Percentiles rank a stretch among this genome's conserved stretches.
phyloP scores from a whole-genome alignment of 2,113 vertebrate genomes.

The Mormyrus iriodes region DNA sequence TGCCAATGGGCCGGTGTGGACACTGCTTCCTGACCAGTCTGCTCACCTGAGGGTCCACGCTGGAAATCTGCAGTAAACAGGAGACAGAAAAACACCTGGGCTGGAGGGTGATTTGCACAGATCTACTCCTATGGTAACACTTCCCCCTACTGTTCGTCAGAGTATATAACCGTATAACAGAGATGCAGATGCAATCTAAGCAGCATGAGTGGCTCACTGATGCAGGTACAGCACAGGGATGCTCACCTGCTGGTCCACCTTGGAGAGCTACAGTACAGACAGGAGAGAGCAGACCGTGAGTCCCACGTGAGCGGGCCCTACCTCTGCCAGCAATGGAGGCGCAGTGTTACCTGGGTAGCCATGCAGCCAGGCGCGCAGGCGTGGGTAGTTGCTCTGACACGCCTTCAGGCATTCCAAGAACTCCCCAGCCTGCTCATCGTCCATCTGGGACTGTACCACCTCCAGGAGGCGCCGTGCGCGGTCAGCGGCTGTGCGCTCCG shows the following conservation, averaged over 20 bases:
- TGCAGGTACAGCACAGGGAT: not conserved
- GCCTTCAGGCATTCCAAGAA: constrained; percentile 45
- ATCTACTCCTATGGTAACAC: not conserved
- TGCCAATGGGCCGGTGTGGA: not conserved
- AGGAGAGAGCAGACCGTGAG: not conserved
- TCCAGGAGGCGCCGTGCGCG: constrained; percentile 45
- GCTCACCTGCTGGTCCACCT: not conserved
- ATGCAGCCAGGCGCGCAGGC: constrained; percentile 38
- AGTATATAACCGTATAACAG: not conserved
- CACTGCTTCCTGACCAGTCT: not conserved
- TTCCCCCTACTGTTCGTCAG: not conserved
- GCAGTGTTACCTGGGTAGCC: constrained; percentile 6
- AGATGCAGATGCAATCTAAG: not conserved
- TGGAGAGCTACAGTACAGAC: not conserved
- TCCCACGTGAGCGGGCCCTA: not conserved
- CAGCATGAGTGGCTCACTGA: not conserved
- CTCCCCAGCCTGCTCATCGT: constrained; percentile 27
- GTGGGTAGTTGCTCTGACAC: constrained; percentile 45
- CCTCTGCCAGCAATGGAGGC: not conserved
- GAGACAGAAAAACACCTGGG: not conserved
- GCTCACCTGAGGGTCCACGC: constrained; percentile 44
- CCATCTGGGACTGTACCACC: constrained; percentile 47
- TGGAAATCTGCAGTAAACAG: constrained; percentile 12
- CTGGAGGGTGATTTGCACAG: not conserved
- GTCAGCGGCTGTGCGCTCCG: constrained; percentile 37